phyloP scores from a whole-genome alignment of 2,797 vertebrate genomes.

The Cirrhinus molitorella region DNA sequence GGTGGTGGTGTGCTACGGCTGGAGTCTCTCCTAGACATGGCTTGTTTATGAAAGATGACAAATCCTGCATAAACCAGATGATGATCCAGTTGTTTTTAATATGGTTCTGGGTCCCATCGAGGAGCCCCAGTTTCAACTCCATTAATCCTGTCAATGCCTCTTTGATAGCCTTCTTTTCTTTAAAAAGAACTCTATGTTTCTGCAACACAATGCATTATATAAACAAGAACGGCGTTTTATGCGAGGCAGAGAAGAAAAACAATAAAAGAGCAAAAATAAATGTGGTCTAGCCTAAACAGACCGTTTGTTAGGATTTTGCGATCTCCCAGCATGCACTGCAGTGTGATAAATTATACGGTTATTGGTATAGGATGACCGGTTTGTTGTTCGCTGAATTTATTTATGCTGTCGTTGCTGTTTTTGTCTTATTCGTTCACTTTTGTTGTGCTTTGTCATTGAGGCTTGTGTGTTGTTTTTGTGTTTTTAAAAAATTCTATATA shows the following conservation, averaged over 20 bases:
- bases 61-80: constrained; percentile 72
- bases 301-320: neutral
- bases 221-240: neutral
- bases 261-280: neutral
- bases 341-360: neutral
- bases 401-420: neutral
- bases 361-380: neutral
- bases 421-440: neutral
- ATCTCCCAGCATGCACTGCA: neutral
- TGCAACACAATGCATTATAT: neutral
- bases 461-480: too few relatives aligned
- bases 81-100: constrained; percentile 64
- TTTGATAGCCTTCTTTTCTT: constrained; percentile 63
- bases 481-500: too few relatives aligned
- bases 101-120: constrained; percentile 28
- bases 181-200: constrained; percentile 55
- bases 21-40: constrained; percentile 54
- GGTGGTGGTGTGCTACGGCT: constrained; percentile 33
- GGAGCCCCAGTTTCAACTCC: constrained; percentile 34
- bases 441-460: neutral
- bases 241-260: neutral
- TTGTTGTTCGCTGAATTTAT: neutral
- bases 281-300: neutral
- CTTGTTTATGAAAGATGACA: constrained; percentile 66
- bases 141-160: constrained; percentile 30